Conservation (phyloP, 2,797 vertebrate species). For the Gobionotothen gibberifrons region DNA sequence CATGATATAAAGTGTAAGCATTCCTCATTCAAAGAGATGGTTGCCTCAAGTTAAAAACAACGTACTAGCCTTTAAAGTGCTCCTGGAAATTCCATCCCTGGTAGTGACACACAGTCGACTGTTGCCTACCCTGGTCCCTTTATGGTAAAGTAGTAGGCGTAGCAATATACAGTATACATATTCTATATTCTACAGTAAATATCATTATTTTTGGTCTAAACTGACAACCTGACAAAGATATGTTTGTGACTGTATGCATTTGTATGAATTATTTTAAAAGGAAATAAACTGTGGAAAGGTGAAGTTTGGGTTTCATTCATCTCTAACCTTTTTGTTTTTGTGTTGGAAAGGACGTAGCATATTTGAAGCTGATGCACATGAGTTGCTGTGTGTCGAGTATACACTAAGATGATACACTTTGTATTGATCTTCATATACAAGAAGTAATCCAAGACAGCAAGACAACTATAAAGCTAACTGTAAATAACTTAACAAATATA, state of each 20-base stretch:
- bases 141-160: slow-evolving; percentile 99
- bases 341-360: background rate
- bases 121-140: slow-evolving; percentile 94
- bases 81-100: slow-evolving; percentile 79
- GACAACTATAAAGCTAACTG: background rate
- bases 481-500: background rate
- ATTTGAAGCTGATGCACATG: no score
- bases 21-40: slow-evolving; percentile 49
- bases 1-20: slow-evolving; percentile 46
- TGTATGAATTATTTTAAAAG: slow-evolving; percentile 99
- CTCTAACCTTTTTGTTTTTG: background rate
- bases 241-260: slow-evolving; percentile 99
- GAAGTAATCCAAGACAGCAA: background rate
- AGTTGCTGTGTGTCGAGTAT: no score
- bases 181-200: slow-evolving; percentile 95
- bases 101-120: slow-evolving; percentile 89
- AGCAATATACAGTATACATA: slow-evolving; percentile 94
- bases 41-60: slow-evolving; percentile 36
- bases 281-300: slow-evolving; percentile 97
- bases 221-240: slow-evolving; percentile 89
- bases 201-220: slow-evolving; percentile 88
- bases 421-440: background rate
- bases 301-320: slow-evolving; percentile 37
- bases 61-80: slow-evolving; percentile 32
- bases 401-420: no score